Percentiles rank a stretch among this genome's conserved stretches.
Evolutionary conservation across 2,888 invertebrate species (phyloP).

Genomic region (Nowickia ferox): DNA sequence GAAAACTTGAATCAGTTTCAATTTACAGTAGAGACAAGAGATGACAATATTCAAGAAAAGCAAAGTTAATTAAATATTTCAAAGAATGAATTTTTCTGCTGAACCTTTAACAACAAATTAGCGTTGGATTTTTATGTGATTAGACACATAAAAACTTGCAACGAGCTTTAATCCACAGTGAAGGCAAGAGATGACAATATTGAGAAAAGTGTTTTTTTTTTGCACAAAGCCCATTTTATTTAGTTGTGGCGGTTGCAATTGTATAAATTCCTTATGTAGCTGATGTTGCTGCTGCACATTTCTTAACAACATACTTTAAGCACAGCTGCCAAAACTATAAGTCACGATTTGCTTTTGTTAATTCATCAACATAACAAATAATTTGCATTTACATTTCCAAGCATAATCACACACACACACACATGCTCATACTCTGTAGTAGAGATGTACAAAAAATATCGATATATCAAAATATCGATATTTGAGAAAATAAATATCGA

Average conservation of each 20-base stretch:
- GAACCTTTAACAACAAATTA: slow-evolving; percentile 66
- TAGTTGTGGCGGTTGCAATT: neutral
- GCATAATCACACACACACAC: neutral
- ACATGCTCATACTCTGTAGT: neutral
- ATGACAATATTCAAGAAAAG: slow-evolving; percentile 38
- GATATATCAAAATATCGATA: too few species aligned
- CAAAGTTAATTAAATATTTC: slow-evolving; percentile 25
- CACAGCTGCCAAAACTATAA: slow-evolving; percentile 74
- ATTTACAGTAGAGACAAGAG: slow-evolving; percentile 1
- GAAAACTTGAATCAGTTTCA: slow-evolving; percentile 40
- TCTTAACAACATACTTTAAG: slow-evolving; percentile 66
- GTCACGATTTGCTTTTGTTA: slow-evolving; percentile 75
- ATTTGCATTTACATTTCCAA: slow-evolving; percentile 70
- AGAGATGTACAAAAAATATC: too few species aligned
- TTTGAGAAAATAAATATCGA: too few species aligned
- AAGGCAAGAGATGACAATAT: slow-evolving; percentile 38
- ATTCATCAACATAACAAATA: slow-evolving; percentile 74
- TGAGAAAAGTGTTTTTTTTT: neutral
- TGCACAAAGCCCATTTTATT: slow-evolving; percentile 37
- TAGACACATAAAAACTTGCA: slow-evolving; percentile 52
- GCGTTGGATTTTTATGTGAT: slow-evolving; percentile 48
- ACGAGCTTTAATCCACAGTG: slow-evolving; percentile 22
- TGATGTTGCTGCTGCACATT: slow-evolving; percentile 47
- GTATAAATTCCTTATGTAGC: slow-evolving; percentile 33
- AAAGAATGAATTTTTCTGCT: slow-evolving; percentile 57